These are phyloP conservation scores for Apamea monoglypha DNA, from an alignment of 2,888 invertebrate species.

Conservation along the genomic window DNA sequence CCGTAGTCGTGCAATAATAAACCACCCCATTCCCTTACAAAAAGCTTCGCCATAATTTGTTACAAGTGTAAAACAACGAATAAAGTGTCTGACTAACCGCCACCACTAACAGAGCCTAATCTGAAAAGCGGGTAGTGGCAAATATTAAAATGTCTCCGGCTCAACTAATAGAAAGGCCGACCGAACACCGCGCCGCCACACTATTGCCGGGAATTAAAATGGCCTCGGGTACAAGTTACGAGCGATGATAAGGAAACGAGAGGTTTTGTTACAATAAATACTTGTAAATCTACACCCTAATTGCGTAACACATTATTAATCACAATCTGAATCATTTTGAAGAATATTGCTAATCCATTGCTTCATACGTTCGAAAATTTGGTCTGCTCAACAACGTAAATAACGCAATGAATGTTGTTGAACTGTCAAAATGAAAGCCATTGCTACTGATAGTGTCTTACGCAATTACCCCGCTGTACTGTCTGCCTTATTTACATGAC, in stretches of 20 bases:
- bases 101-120: conserved; percentile 59
- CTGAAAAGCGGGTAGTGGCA: conserved; percentile 58
- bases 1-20: neutral
- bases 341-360: too few relatives aligned
- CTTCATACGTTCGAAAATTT: too few relatives aligned
- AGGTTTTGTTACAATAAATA: neutral
- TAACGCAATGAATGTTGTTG: too few relatives aligned
- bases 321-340: too few relatives aligned
- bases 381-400: too few relatives aligned
- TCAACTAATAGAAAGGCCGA: conserved; percentile 44
- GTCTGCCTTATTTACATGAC: neutral
- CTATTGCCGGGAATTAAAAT: conserved; percentile 63
- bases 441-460: too few relatives aligned
- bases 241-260: conserved; percentile 6
- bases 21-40: conserved; percentile 1
- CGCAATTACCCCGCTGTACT: too few relatives aligned
- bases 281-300: neutral
- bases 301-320: too few relatives aligned
- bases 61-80: conserved; percentile 33
- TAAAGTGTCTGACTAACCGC: conserved; percentile 44
- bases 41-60: conserved; percentile 16
- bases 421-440: too few relatives aligned
- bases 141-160: conserved; percentile 68
- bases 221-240: conserved; percentile 48
- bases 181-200: conserved; percentile 49